These are phyloP conservation scores for Ceratoteleas bidentatus DNA, from an alignment of 1,140 invertebrate genomes.

Conservation along the genomic window DNA sequence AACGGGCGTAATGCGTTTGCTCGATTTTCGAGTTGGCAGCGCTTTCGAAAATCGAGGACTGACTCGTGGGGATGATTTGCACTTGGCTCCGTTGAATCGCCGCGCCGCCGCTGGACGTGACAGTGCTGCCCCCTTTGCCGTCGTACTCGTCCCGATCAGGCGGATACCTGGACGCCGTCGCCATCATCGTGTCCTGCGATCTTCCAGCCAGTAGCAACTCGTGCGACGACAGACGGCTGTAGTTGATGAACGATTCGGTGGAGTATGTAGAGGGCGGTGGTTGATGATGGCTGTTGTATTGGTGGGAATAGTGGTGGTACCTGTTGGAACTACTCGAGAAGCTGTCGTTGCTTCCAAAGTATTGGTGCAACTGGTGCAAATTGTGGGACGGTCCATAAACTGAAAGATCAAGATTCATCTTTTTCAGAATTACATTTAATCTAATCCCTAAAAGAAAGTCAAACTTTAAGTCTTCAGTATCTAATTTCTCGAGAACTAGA, in stretches of 20 bases:
- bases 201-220: conserved; percentile 71
- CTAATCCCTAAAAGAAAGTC: no score
- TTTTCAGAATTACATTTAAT: no score
- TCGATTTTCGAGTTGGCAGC: conserved; percentile 75
- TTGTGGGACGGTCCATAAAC: conserved; percentile 74
- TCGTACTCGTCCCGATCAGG: conserved; percentile 64
- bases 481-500: no score
- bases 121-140: conserved; percentile 52
- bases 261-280: conserved; percentile 67
- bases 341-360: conserved; percentile 76
- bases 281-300: conserved; percentile 72
- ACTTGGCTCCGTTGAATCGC: conserved; percentile 70
- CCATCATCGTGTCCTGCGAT: conserved; percentile 68
- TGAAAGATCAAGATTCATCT: conserved; percentile 31
- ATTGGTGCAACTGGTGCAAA: conserved; percentile 77
- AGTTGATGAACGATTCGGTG: conserved; percentile 76
- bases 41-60: conserved; percentile 69
- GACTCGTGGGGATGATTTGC: conserved; percentile 63
- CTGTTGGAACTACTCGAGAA: conserved; percentile 74
- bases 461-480: no score
- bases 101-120: conserved; percentile 21
- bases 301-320: conserved; percentile 74
- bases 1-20: conserved; percentile 73
- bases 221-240: conserved; percentile 73
- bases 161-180: conserved; percentile 36